Evolutionary conservation across 2,888 invertebrate genomes (phyloP), one percentile per base, ranked within the genome.

Genomic region (Teinopalpus imperialis): DNA sequence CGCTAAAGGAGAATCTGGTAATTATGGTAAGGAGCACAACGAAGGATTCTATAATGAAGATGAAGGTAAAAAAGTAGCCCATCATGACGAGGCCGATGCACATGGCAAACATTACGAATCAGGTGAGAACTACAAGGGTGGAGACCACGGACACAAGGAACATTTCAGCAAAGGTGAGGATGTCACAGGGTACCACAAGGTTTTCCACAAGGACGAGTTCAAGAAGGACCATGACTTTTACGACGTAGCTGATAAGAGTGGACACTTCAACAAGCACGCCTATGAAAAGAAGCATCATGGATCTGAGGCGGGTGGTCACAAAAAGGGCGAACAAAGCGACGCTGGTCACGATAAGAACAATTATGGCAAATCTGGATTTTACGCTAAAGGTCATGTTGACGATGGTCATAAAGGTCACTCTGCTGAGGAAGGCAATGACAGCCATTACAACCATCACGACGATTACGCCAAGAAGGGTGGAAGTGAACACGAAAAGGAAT

Each of bases 191-290:
- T 94, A 91, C 81, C 93, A 93, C 72, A 93, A 93, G 61, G 92
- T 93, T 1, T 93, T 92, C 74, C 90, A 91, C 75, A 94, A 94
- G 82, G 93, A 94, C 64, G 94, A 94, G 71, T 94, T 91, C 86
- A 93, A 94, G 72, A 94, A 94, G 65, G 93, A 94, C 62, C 93
- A 93, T 56, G 92, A 92, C 59, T 94, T 94, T 79, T 94, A 94
- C 68, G 94, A 94, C 61, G 93, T 93, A 35, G 90, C 91, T 14
- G 92, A 94, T 64, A 90, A 91, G 39, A 90, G 90, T 35, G 94
- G 93, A 0, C 90, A 92, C 64, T 92, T 90, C 65, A 90, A 91
- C 49, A 93, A 93, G 62, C 90, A 93, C 65, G 92, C 90, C 0
- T 85, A 89, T 51, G 80, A 83, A 49, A 81, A 91, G 47, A 83